Percentiles rank a stretch among this genome's conserved stretches.
phyloP scores from a whole-genome alignment of 2,113 vertebrate genomes.

The Orcinus orca region DNA sequence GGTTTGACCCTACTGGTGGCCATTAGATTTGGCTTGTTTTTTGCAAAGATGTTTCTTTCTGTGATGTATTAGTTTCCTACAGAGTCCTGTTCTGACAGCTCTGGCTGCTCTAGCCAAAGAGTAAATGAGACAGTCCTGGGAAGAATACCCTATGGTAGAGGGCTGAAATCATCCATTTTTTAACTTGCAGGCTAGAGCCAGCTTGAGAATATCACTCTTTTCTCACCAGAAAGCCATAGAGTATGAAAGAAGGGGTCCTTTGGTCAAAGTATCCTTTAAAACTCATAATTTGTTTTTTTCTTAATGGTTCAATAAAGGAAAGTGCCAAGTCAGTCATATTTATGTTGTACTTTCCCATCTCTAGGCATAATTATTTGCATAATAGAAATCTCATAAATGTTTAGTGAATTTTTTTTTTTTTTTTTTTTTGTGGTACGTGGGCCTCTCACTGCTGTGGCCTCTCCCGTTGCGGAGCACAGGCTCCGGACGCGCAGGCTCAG shows the following conservation, averaged over 20 bases:
- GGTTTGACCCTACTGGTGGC: background rate
- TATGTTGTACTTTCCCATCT: background rate
- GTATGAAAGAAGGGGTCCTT: background rate
- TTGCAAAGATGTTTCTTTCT: background rate
- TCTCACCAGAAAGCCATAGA: background rate
- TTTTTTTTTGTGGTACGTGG: accelerated
- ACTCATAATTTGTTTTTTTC: background rate
- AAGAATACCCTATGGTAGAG: background rate
- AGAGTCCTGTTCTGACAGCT: background rate
- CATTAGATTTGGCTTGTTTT: background rate
- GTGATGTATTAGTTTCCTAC: background rate
- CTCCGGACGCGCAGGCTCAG: too few relatives aligned
- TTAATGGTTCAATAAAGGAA: background rate
- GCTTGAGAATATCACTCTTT: background rate
- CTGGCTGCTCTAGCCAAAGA: background rate
- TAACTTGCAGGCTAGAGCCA: background rate
- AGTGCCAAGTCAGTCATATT: background rate
- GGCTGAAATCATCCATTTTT: background rate
- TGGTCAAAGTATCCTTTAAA: background rate
- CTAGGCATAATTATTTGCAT: background rate
- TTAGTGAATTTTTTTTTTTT: background rate
- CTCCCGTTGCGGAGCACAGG: too few relatives aligned
- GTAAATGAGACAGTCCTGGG: background rate
- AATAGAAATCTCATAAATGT: background rate
- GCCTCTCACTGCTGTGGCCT: too few relatives aligned